These are phyloP conservation scores for Drosophila aff. DNA, from an alignment of 1,140 invertebrate species.

Conservation along the genomic window DNA sequence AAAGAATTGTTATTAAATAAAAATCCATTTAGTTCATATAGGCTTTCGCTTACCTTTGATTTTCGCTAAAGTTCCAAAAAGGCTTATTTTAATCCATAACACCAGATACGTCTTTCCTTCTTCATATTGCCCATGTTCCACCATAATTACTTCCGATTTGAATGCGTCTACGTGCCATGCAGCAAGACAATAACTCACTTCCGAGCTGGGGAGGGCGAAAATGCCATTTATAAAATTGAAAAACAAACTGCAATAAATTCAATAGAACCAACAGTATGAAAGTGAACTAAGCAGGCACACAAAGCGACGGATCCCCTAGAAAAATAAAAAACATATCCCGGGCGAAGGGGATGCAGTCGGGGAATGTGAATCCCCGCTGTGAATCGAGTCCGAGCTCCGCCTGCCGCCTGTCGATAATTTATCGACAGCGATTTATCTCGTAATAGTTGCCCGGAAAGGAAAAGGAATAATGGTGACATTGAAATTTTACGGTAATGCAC, in stretches of 20 bases:
- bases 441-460: conserved; percentile 64
- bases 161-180: conserved; percentile 44
- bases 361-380: conserved; percentile 49
- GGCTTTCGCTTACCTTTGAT: neutral
- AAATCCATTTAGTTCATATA: neutral
- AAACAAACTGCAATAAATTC: conserved; percentile 82
- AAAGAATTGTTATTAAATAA: neutral
- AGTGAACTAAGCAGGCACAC: conserved; percentile 49
- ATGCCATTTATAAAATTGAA: conserved; percentile 78
- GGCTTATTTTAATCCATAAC: neutral
- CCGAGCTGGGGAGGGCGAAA: conserved; percentile 26
- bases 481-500: conserved; percentile 74
- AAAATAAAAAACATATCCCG: conserved; percentile 22
- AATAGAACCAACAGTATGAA: conserved; percentile 47
- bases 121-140: conserved; percentile 1
- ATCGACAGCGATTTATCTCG: conserved; percentile 78
- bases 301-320: conserved; percentile 33
- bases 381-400: conserved; percentile 47
- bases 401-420: conserved; percentile 76
- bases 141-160: conserved; percentile 57
- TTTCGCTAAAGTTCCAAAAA: no score
- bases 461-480: conserved; percentile 67
- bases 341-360: conserved; percentile 47
- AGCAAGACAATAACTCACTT: conserved; percentile 61
- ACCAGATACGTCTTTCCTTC: neutral